phyloP scores from a whole-genome alignment of 2,113 vertebrate genomes.

The Argyrosomus japonicus region DNA sequence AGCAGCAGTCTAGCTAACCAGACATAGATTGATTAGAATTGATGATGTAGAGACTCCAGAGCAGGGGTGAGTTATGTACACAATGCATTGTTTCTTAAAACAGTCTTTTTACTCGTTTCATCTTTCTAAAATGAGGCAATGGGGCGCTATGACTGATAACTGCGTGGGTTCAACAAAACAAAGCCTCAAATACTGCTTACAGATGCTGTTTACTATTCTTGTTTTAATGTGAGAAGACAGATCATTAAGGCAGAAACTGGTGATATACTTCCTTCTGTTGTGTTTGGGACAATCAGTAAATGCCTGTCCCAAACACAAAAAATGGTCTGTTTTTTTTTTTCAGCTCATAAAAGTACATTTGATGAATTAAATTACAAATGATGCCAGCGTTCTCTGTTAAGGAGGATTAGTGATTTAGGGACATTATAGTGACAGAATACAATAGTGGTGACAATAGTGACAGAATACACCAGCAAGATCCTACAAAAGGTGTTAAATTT shows the following conservation, averaged over 20 bases:
- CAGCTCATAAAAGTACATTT: background rate
- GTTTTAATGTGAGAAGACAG: background rate
- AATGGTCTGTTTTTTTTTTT: background rate
- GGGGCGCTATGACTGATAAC: background rate
- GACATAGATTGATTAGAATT: background rate
- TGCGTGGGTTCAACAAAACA: background rate
- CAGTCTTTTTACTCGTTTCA: background rate
- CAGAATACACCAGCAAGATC: background rate
- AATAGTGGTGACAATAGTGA: no score
- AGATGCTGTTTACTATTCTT: background rate
- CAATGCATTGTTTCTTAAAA: background rate
- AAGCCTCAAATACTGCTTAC: background rate
- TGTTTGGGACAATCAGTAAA: background rate
- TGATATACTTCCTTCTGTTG: background rate
- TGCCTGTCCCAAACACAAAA: no score
- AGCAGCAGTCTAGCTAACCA: constrained; percentile 8
- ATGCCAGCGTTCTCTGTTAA: background rate
- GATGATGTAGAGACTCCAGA: background rate
- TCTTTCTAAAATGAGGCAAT: background rate
- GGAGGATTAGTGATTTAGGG: background rate
- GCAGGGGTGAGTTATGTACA: background rate
- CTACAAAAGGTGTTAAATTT: background rate
- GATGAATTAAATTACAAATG: background rate
- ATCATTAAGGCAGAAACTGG: background rate
- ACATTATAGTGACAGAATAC: background rate